Evolutionary conservation across 2,888 invertebrate genomes (phyloP).

Genomic region (Saturnia japonica): DNA sequence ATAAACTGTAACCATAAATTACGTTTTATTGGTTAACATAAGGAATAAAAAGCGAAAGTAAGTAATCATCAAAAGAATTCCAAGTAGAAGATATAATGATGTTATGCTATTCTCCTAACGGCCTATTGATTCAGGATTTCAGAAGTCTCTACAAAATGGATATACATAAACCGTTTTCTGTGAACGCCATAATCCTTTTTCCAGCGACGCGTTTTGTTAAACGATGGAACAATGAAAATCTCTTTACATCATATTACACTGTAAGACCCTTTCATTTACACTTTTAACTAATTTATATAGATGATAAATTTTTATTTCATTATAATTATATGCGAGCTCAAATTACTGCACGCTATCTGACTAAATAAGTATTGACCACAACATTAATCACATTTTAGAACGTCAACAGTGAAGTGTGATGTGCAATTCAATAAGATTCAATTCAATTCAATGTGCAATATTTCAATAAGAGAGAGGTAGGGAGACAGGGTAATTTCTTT

Average conservation of each 20-base stretch:
- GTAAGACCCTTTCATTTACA: not conserved
- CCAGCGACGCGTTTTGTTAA: slow-evolving; percentile 21
- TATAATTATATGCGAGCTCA: not conserved
- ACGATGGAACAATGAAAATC: slow-evolving; percentile 20
- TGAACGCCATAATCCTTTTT: slow-evolving; percentile 32
- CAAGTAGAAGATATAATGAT: slow-evolving; percentile 31
- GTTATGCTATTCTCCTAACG: slow-evolving; percentile 37
- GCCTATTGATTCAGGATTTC: slow-evolving; percentile 40
- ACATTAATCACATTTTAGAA: too few species aligned
- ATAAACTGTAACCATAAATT: too few species aligned
- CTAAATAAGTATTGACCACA: too few species aligned
- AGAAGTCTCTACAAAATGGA: slow-evolving; percentile 30
- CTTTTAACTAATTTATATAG: not conserved
- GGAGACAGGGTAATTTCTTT: too few species aligned
- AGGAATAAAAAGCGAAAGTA: not conserved
- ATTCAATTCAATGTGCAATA: too few species aligned
- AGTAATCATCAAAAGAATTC: slow-evolving; percentile 28
- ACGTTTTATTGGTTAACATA: not conserved
- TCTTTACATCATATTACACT: slow-evolving; percentile 12
- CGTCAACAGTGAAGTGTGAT: too few species aligned
- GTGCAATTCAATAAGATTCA: too few species aligned
- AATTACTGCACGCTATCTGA: too few species aligned
- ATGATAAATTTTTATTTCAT: not conserved
- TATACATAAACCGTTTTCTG: slow-evolving; percentile 35
- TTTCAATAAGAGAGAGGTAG: too few species aligned